phyloP scores from a whole-genome alignment of 2,797 vertebrate species.

The Urosaurus nigricauda region DNA sequence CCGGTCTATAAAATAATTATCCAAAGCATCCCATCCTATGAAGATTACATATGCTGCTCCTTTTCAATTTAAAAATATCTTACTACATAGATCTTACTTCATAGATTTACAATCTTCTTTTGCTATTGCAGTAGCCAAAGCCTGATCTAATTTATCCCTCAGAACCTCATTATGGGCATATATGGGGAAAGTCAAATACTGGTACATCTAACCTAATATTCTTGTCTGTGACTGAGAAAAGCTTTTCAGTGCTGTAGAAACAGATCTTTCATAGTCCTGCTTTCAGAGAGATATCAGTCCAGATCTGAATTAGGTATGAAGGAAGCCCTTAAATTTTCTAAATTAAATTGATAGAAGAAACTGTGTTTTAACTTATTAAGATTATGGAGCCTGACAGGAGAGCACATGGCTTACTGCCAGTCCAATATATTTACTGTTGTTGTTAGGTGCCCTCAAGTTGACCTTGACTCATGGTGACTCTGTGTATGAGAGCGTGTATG shows the following conservation, averaged over 20 bases:
- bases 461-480: too few relatives aligned
- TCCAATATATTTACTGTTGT: too few relatives aligned
- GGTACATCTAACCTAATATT: background rate
- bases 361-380: background rate
- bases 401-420: background rate
- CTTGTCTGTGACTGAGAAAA: background rate
- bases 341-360: background rate
- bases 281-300: background rate
- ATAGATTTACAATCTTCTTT: background rate
- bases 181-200: background rate
- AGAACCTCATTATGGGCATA: background rate
- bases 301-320: background rate
- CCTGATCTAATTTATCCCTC: background rate
- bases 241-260: background rate
- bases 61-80: background rate
- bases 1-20: background rate
- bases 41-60: background rate
- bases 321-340: background rate
- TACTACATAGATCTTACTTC: background rate
- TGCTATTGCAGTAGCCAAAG: background rate
- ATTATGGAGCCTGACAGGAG: background rate
- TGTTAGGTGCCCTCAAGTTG: too few relatives aligned
- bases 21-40: constrained; percentile 1
- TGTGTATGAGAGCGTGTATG: too few relatives aligned
- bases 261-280: background rate